phyloP scores from a whole-genome alignment of 2,888 invertebrate genomes.

The Lepidonotus clava region DNA sequence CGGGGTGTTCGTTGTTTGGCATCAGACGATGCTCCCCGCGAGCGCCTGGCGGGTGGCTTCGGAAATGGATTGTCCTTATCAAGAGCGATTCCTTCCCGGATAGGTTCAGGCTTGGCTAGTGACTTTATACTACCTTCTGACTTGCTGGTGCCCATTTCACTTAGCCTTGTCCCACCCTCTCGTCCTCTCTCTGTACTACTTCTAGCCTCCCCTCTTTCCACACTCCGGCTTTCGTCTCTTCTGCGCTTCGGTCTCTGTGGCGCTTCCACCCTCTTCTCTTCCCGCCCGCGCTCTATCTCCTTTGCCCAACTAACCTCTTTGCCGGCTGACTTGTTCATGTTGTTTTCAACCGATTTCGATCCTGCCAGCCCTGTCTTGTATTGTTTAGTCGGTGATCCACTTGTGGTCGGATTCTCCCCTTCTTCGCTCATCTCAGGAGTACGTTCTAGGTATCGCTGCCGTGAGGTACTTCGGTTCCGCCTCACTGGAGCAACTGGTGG shows the following conservation, averaged over 20 bases:
- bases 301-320: slow-evolving; percentile 18
- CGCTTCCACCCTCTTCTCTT: neutral
- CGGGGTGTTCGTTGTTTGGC: neutral
- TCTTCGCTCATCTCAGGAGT: neutral
- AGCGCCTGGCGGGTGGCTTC: neutral
- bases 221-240: slow-evolving; percentile 27
- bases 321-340: neutral
- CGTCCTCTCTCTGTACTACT: neutral
- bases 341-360: neutral
- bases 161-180: neutral
- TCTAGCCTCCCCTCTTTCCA: slow-evolving; percentile 22
- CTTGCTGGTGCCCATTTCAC: neutral
- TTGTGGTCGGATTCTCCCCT: neutral
- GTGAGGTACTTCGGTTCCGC: neutral
- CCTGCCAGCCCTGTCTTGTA: neutral
- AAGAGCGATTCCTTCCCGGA: neutral
- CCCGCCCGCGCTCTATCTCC: slow-evolving; percentile 24
- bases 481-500: neutral
- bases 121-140: slow-evolving; percentile 32
- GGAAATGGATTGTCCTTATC: neutral
- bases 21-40: neutral
- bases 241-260: neutral
- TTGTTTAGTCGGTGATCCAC: neutral
- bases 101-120: slow-evolving; percentile 1
- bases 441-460: neutral